Percentiles rank a stretch among this genome's conserved stretches.
Conservation (phyloP, 1,140 invertebrate genomes). For the Alviniconcha marisindica region DNA sequence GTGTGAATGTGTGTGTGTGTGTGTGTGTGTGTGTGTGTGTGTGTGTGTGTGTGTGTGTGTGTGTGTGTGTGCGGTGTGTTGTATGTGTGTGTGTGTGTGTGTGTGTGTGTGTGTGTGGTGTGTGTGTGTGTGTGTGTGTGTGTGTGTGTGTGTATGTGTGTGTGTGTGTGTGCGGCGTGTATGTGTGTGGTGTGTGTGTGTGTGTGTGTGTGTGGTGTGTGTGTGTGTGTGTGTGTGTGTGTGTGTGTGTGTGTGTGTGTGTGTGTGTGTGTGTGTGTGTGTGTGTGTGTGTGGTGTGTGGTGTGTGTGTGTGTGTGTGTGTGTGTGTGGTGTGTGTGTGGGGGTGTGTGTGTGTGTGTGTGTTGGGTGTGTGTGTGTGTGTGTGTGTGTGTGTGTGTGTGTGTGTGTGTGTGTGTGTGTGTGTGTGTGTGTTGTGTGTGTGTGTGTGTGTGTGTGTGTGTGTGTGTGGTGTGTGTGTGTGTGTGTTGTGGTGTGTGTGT, state of each 20-base stretch:
- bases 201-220: background rate
- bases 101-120: no score
- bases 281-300: no score
- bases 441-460: background rate
- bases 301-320: background rate
- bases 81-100: no score
- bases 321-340: background rate
- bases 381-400: conserved; percentile 24
- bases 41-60: background rate
- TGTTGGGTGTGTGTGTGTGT: conserved; percentile 6
- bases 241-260: background rate
- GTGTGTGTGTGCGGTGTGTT: no score
- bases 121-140: background rate
- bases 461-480: background rate
- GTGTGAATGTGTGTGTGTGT: conserved; percentile 12
- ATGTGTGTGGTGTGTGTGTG: no score
- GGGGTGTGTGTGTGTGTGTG: background rate
- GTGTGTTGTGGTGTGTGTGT: background rate
- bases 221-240: background rate
- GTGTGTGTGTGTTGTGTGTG: background rate
- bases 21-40: background rate
- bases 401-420: conserved; percentile 1
- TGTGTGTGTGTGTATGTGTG: conserved; percentile 10
- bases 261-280: background rate
- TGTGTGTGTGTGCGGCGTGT: no score